Evolutionary conservation across 2,888 invertebrate genomes (phyloP), one percentile per base, ranked within the genome.

Genomic region (Tiliacea aurago): DNA sequence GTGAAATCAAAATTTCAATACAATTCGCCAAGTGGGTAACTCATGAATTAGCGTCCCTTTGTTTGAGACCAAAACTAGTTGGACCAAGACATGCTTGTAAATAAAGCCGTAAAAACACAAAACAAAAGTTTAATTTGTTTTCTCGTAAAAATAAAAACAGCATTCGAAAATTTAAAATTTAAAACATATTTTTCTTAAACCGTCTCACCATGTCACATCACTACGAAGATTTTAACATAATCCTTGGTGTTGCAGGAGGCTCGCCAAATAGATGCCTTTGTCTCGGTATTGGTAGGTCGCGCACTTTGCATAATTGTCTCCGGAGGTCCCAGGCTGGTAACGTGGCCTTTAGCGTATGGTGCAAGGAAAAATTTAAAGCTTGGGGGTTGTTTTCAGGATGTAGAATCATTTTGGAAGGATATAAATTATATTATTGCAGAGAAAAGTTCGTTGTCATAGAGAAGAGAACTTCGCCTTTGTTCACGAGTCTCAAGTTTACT

Each of bases 281-380:
- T 81, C 75, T 58, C 66, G 10, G 63, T 73, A 76, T 77, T 68
- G 73, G 75, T 69, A 53, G 86, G 79, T 74, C 73, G 71, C 59
- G 81, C 73, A 84, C 78, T 85, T 85, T 85, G 81, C 86, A 85
- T 85, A 85, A 85, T 85, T 85, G 77, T 79, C 81, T 73, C 56
- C 62, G 45, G 43, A 55, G 72, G 53, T 72, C 62, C 51, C 53
- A 37, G 23, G 11, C 49, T 55, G 61, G 70, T 53, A 65, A 51
- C 47, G 37, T 20, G 11, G 64, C 63, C 77, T 71, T 68, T 68
- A 65, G 63, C 37, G 66, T 70, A 33, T 71, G 78, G 71, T 61
- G 41, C 62, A 81, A 81, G 28, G 20, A 20, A 58, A 69, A 56
- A 61, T 4, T 28, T 20, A 37, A 41, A 28, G 0, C 13, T 18